These are phyloP conservation scores for Ovis aries DNA, from an alignment of 2,113 vertebrate species.

Conservation along the genomic window ARS-UI_Ramb_v3.0 NC_056055.1:95714001-95714500, in stretches of 20 bases:
- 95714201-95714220: constrained; percentile 10
- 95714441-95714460: not conserved
- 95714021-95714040: not conserved
- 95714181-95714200: not conserved
- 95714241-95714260: not conserved
- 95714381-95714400: not conserved
- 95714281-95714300: not conserved
- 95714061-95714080: constrained; percentile 4
- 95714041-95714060: constrained; percentile 25
- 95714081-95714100: not conserved
- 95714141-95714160: not conserved
- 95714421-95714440: not conserved
- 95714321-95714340: not conserved
- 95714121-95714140: not conserved
- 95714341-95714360: not conserved
- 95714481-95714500: constrained; percentile 14
- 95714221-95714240: not conserved
- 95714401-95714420: not conserved
- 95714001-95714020: constrained; percentile 4
- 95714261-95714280: not conserved
- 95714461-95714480: not conserved
- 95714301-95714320: not conserved
- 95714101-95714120: not conserved
- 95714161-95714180: not conserved
- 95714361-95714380: not conserved